Percentiles rank a stretch among this genome's conserved stretches.
phyloP scores from a whole-genome alignment of 2,113 vertebrate genomes.

The Silurus asotus region DNA sequence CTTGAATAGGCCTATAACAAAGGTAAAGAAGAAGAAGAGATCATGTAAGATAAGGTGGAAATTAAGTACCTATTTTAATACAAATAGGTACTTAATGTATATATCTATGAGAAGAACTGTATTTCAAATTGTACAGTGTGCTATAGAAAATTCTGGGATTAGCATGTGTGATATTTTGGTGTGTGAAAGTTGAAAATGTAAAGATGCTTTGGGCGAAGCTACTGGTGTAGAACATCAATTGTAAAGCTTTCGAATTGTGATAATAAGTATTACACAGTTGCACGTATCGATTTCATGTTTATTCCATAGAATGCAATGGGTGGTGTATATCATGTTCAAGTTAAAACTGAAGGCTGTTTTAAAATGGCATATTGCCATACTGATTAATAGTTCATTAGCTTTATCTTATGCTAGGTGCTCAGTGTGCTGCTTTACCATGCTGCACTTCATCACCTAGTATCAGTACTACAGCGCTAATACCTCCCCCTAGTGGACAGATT shows the following conservation, averaged over 20 bases:
- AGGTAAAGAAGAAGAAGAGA: not conserved
- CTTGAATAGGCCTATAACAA: not conserved
- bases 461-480: constrained; percentile 9
- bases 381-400: not conserved
- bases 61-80: not conserved
- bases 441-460: not conserved
- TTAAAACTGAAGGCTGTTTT: not conserved
- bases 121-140: not conserved
- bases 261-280: not conserved
- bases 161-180: not conserved
- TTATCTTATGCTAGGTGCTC: not conserved
- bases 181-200: not conserved
- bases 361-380: not conserved
- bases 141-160: not conserved
- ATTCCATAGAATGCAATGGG: not conserved
- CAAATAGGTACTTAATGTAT: too few species aligned
- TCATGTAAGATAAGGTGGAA: not conserved
- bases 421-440: not conserved
- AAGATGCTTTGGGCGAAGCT: not conserved
- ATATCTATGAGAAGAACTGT: not conserved
- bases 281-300: not conserved
- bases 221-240: not conserved
- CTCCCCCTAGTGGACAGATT: constrained; percentile 24
- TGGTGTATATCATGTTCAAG: not conserved
- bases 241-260: not conserved